These are phyloP conservation scores for Okamejei kenojei DNA, from an alignment of 2,797 vertebrate genomes.

Conservation along the genomic window DNA sequence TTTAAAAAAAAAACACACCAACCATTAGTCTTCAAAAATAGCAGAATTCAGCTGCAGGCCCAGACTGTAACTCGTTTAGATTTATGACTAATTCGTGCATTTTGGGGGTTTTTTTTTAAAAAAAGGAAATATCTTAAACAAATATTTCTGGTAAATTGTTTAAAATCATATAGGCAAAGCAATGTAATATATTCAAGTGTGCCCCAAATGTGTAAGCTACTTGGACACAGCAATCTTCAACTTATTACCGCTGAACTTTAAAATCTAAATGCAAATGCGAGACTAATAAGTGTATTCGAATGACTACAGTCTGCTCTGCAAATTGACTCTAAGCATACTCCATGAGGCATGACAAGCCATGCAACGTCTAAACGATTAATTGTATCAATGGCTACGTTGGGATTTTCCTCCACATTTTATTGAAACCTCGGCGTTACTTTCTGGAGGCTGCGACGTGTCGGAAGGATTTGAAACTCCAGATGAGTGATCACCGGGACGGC, in stretches of 20 bases:
- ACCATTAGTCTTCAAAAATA: constrained; percentile 20
- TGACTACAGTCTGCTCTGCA: background rate
- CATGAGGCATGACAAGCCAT: constrained; percentile 18
- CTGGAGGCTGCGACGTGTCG: background rate
- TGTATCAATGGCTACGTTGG: constrained; percentile 14
- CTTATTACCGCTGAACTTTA: background rate
- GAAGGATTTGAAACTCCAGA: constrained; percentile 13
- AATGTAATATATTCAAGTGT: background rate
- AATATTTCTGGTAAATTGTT: background rate
- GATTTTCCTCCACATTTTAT: constrained; percentile 10
- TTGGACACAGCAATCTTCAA: background rate
- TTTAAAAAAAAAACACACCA: background rate
- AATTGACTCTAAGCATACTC: constrained; percentile 15
- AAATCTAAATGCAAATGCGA: constrained; percentile 15
- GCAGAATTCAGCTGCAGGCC: background rate
- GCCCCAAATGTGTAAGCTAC: background rate
- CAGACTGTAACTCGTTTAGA: constrained; percentile 23
- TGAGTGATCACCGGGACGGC: constrained; percentile 27
- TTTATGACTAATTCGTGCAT: constrained; percentile 25
- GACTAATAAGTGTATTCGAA: background rate
- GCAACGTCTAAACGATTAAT: background rate
- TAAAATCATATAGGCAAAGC: background rate
- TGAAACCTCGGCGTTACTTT: background rate
- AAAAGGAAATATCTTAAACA: background rate
- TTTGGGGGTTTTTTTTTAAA: background rate